phyloP scores from a whole-genome alignment of 1,140 invertebrate species.

The Drosophila nasuta region DNA sequence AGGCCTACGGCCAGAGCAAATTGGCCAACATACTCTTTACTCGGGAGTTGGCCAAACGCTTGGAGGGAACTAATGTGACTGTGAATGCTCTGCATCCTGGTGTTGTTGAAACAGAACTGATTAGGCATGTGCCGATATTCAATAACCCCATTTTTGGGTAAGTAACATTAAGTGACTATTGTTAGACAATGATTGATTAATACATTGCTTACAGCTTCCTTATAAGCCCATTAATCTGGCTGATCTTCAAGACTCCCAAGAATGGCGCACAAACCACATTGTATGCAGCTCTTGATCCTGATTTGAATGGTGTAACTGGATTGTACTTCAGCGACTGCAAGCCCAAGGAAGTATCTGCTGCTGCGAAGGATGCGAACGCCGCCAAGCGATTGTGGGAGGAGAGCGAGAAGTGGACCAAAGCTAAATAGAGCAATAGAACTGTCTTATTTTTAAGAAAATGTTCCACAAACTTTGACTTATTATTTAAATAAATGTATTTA shows the following conservation, averaged over 20 bases:
- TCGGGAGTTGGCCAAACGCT: slow-evolving; percentile 89
- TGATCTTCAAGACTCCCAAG: slow-evolving; percentile 90
- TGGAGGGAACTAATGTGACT: slow-evolving; percentile 91
- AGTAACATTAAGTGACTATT: slow-evolving; percentile 16
- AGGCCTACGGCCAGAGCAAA: slow-evolving; percentile 94
- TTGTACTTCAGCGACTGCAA: slow-evolving; percentile 91
- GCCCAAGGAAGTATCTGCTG: slow-evolving; percentile 85
- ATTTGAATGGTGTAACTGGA: slow-evolving; percentile 88
- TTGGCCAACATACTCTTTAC: slow-evolving; percentile 94
- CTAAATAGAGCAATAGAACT: too few relatives aligned
- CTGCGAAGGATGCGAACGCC: slow-evolving; percentile 87
- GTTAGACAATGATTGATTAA: background rate
- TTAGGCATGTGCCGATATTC: slow-evolving; percentile 90
- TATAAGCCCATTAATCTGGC: slow-evolving; percentile 88
- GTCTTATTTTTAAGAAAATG: too few relatives aligned
- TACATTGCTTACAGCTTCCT: background rate
- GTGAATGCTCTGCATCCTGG: slow-evolving; percentile 95
- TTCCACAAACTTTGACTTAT: too few relatives aligned
- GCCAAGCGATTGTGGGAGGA: slow-evolving; percentile 91
- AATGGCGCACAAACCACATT: slow-evolving; percentile 91
- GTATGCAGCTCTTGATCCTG: slow-evolving; percentile 89
- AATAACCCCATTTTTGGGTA: slow-evolving; percentile 86
- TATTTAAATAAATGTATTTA: too few relatives aligned
- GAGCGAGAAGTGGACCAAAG: slow-evolving; percentile 90
- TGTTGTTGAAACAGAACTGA: slow-evolving; percentile 92